These are phyloP conservation scores for Microtus pennsylvanicus DNA, from an alignment of 2,113 vertebrate species.

Conservation along the genomic window DNA sequence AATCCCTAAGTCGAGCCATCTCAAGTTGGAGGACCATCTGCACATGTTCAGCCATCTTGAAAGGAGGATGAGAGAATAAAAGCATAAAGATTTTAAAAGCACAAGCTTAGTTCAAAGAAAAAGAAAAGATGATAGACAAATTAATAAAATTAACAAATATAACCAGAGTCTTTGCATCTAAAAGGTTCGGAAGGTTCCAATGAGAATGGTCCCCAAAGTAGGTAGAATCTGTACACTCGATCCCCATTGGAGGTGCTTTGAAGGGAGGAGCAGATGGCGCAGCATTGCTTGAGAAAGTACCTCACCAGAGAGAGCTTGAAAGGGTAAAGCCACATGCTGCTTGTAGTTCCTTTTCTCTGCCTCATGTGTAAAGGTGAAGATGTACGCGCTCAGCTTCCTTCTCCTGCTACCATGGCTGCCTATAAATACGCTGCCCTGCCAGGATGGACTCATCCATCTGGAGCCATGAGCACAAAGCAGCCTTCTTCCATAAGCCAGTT, in stretches of 20 bases:
- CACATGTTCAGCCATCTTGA: neutral
- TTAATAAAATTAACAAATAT: neutral
- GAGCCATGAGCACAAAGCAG: neutral
- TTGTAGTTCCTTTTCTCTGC: neutral
- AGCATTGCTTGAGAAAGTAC: neutral
- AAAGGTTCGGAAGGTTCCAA: neutral
- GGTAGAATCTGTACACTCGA: neutral
- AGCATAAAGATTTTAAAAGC: neutral
- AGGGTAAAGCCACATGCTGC: neutral
- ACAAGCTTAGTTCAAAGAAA: neutral
- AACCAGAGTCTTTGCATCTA: neutral
- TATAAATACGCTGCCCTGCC: too few species aligned
- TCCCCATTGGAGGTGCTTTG: neutral
- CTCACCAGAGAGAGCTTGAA: neutral
- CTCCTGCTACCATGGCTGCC: neutral
- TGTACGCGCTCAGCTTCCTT: neutral
- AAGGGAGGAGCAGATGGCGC: neutral
- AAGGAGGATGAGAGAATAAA: neutral
- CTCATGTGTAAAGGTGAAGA: neutral
- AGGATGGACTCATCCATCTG: too few species aligned
- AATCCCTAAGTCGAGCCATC: neutral
- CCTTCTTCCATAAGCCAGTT: neutral
- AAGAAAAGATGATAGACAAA: neutral
- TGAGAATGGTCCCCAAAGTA: neutral
- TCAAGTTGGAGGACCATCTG: neutral